Percentiles rank a stretch among this genome's conserved stretches.
Evolutionary conservation across 1,140 invertebrate genomes (phyloP).

Genomic region (Procambarus virginalis): DNA sequence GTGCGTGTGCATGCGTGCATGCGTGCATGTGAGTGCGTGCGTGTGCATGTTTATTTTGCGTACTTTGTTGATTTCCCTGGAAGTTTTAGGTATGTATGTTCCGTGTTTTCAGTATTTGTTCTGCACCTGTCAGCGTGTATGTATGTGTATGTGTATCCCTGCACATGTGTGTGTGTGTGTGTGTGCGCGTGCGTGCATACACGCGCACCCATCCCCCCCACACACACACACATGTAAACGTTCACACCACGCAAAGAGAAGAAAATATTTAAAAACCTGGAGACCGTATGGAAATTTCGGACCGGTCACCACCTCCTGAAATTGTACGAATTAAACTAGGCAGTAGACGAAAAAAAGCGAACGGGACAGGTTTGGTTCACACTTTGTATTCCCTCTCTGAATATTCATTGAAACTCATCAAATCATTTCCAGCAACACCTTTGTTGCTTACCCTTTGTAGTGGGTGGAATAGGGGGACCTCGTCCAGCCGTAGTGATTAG

Average conservation of each 20-base stretch:
- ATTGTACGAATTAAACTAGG: neutral
- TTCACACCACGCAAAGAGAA: constrained; percentile 28
- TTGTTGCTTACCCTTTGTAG: neutral
- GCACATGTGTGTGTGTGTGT: neutral
- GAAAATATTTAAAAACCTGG: constrained; percentile 37
- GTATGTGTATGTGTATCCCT: too few relatives aligned
- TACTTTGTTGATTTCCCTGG: too few relatives aligned
- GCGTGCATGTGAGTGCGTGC: neutral
- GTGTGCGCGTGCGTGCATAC: neutral
- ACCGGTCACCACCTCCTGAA: constrained; percentile 5
- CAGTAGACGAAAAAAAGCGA: neutral
- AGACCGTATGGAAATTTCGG: constrained; percentile 21
- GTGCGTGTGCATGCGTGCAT: neutral
- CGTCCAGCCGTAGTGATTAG: too few relatives aligned
- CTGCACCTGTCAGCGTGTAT: neutral
- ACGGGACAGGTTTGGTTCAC: constrained; percentile 26
- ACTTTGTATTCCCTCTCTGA: constrained; percentile 24
- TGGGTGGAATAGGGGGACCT: too few relatives aligned
- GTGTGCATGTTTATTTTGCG: too few relatives aligned
- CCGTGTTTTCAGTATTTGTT: neutral
- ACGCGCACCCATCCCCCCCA: neutral
- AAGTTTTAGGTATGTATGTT: neutral
- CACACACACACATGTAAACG: neutral
- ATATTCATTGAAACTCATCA: constrained; percentile 48
- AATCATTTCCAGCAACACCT: constrained; percentile 36